phyloP scores from a whole-genome alignment of 2,797 vertebrate genomes.

The Neoniphon sammara region DNA sequence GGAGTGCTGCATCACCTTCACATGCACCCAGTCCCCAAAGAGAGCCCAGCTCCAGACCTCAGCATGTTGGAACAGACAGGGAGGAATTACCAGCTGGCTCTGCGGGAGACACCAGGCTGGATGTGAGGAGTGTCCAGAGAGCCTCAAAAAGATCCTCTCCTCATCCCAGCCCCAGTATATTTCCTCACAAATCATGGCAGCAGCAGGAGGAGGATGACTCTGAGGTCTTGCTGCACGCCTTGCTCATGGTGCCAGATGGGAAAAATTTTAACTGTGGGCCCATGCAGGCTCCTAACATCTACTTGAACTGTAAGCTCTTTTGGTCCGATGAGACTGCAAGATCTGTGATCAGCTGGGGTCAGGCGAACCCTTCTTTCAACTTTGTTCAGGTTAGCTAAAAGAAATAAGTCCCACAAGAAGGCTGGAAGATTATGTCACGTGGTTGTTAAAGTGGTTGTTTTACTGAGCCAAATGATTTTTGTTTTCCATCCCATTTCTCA shows the following conservation, averaged over 20 bases:
- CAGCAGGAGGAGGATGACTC: conserved; percentile 66
- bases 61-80: conserved; percentile 4
- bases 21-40: conserved; percentile 50
- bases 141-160: background rate
- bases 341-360: conserved; percentile 89
- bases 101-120: conserved; percentile 37
- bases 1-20: conserved; percentile 24
- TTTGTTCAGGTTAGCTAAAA: conserved; percentile 89
- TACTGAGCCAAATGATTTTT: background rate
- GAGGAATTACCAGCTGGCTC: conserved; percentile 22
- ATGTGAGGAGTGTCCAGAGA: conserved; percentile 51
- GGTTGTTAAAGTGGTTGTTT: background rate
- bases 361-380: conserved; percentile 86
- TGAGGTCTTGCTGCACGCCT: conserved; percentile 85
- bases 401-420: background rate
- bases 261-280: conserved; percentile 83
- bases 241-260: conserved; percentile 93
- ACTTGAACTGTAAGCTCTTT: conserved; percentile 94
- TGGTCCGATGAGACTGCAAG: conserved; percentile 86
- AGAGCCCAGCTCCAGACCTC: conserved; percentile 47
- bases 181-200: conserved; percentile 22
- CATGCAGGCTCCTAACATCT: conserved; percentile 83
- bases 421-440: background rate
- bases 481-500: conserved; percentile 60
- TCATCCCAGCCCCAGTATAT: conserved; percentile 13